These are phyloP conservation scores for Metacarcinus magister DNA, from an alignment of 2,888 invertebrate species.

Conservation along the genomic window DNA sequence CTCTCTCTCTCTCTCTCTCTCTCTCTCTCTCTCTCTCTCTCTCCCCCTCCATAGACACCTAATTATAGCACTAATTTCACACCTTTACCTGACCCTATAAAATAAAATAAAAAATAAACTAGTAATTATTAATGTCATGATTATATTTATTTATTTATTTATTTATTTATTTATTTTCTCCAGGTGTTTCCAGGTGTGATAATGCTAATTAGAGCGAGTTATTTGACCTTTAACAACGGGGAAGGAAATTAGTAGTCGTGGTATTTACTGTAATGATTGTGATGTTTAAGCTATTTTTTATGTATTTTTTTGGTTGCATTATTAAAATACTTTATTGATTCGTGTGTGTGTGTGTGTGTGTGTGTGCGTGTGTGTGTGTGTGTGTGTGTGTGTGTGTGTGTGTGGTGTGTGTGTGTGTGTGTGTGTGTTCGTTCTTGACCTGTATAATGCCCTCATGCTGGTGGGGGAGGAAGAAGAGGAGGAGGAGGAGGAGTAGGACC, in stretches of 20 bases:
- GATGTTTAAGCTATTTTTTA: too few species aligned
- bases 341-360: constrained; percentile 1
- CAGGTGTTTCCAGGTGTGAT: background rate
- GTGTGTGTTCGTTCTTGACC: constrained; percentile 6
- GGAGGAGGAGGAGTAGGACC: background rate
- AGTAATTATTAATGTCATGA: too few species aligned
- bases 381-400: constrained; percentile 38
- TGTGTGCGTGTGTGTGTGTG: constrained; percentile 47
- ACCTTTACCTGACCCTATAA: too few species aligned
- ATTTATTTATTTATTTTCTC: background rate
- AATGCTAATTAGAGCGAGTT: background rate
- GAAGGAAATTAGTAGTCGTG: background rate
- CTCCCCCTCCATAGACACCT: too few species aligned
- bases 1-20: constrained; percentile 9
- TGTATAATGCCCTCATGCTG: background rate
- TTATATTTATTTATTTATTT: too few species aligned
- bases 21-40: background rate
- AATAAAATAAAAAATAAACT: too few species aligned
- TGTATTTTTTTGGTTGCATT: too few species aligned
- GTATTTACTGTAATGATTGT: background rate
- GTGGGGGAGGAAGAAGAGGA: background rate
- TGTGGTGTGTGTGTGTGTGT: constrained; percentile 40
- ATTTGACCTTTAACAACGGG: background rate
- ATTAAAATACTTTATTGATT: background rate
- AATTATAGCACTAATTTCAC: too few species aligned